A percentile compares a stretch with the other conserved stretches of the same genome.
These are phyloP conservation scores for Bradypodion pumilum DNA, from an alignment of 2,797 vertebrate genomes.

Conservation along the genomic window DNA sequence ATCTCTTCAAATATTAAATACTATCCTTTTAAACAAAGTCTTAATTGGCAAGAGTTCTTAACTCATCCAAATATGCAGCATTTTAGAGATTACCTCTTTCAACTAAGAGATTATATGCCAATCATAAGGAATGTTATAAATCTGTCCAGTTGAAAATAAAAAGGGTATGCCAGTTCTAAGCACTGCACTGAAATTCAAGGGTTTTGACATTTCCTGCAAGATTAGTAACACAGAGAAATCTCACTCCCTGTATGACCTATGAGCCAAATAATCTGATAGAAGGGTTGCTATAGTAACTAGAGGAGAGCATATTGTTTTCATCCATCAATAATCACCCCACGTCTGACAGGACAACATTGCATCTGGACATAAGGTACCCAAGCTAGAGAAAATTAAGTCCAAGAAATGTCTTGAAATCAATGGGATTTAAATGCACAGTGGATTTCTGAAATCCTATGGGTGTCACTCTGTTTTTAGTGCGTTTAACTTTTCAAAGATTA, in stretches of 20 bases:
- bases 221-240: slow-evolving; percentile 34
- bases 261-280: slow-evolving; percentile 26
- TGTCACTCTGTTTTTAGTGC: not conserved
- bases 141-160: not conserved
- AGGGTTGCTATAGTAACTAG: slow-evolving; percentile 23
- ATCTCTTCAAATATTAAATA: not conserved
- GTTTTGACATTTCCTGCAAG: slow-evolving; percentile 1
- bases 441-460: not conserved
- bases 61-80: fast-evolving
- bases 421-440: not conserved
- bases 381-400: not conserved
- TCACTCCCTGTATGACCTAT: slow-evolving; percentile 20
- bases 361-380: slow-evolving; percentile 17
- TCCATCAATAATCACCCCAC: slow-evolving; percentile 11
- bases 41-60: not conserved
- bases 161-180: not conserved
- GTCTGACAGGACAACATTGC: not conserved
- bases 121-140: not conserved
- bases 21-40: not conserved
- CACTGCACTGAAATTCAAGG: slow-evolving; percentile 6
- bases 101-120: fast-evolving
- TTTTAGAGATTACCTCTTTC: fast-evolving
- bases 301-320: slow-evolving; percentile 29
- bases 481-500: not conserved
- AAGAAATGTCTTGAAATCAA: not conserved